Evolutionary conservation across 2,888 invertebrate species (phyloP), one percentile per base, ranked within the genome.

Genomic region (Campoplex capitator): DNA sequence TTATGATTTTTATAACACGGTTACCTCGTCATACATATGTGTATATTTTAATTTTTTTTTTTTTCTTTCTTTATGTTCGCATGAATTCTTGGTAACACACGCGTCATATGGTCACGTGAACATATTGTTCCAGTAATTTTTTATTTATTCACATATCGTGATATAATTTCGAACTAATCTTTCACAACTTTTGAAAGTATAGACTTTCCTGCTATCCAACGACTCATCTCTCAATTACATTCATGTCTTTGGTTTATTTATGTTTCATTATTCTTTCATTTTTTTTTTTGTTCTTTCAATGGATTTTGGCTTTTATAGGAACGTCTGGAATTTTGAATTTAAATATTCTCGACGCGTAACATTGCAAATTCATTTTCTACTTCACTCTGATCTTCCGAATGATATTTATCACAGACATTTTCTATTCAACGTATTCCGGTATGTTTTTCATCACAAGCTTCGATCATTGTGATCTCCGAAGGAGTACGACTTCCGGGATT

Each of bases 51-150:
- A 38, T 38, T 71, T 79, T 71, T 79, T 79, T 23, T 23, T 23
- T 23, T 23, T 23, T 23, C 23, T 23, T 70, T 75, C 38, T 78
- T 68, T 78, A 70, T 38, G 42, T 68, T 78, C 32, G 58, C 71
- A 83, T 42, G 28, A 79, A 86, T 86, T 86, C 74, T 58, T 51
- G 77, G 68, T 77, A 68, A 62, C 51, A 56, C 73, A 81, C 58
- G 35, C 62, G 65, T 70, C 35, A 8, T 42, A 38, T 28, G 35
- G 71, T 80, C 75, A 75, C 75, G 58, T 48, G 45, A 76, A 75
- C n/a, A 76, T 62, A 73, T 62, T 65, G 74, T 54, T 76, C 71
- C n/a, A 48, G 54, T 85, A 68, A 74, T 68, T 76, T 71, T 73
- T 79, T 74, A 48, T 76, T 62, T 16, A 54, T 65, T 38, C 16